Evolutionary conservation across 2,888 invertebrate species (phyloP).

Genomic region (Chrysomela aeneicollis): DNA sequence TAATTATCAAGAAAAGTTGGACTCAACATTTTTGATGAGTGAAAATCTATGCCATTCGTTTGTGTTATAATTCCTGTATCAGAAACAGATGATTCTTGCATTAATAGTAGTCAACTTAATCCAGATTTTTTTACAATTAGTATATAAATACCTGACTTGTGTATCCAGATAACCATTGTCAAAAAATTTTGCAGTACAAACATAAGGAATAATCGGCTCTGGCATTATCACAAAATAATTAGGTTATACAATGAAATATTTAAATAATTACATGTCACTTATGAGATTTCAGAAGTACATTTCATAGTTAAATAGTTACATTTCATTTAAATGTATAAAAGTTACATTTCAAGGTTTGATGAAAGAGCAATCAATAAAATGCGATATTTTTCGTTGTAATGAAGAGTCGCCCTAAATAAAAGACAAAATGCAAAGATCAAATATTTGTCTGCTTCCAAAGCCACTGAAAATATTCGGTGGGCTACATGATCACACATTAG

Average conservation of each 20-base stretch:
- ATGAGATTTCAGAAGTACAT: constrained; percentile 45
- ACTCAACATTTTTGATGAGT: too few relatives aligned
- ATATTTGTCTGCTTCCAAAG: constrained; percentile 52
- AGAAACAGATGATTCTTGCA: too few relatives aligned
- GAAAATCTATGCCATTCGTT: too few relatives aligned
- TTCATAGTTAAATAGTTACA: constrained; percentile 44
- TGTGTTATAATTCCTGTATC: too few relatives aligned
- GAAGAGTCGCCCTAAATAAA: constrained; percentile 56
- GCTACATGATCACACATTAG: constrained; percentile 46
- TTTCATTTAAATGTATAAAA: constrained; percentile 44
- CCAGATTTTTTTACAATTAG: too few relatives aligned
- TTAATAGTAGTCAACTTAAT: too few relatives aligned
- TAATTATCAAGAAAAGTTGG: too few relatives aligned
- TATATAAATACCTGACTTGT: too few relatives aligned
- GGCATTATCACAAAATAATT: constrained; percentile 33
- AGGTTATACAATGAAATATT: constrained; percentile 43
- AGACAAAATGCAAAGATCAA: constrained; percentile 56
- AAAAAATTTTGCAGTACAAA: constrained; percentile 60
- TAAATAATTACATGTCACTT: constrained; percentile 53
- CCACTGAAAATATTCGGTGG: constrained; percentile 49
- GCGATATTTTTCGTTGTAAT: constrained; percentile 45
- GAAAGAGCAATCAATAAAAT: constrained; percentile 32
- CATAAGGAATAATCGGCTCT: constrained; percentile 40
- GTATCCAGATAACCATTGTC: too few relatives aligned
- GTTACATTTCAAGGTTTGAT: constrained; percentile 44